Conservation (phyloP, 2,888 invertebrate species). For the Tanypteryx hageni region DNA sequence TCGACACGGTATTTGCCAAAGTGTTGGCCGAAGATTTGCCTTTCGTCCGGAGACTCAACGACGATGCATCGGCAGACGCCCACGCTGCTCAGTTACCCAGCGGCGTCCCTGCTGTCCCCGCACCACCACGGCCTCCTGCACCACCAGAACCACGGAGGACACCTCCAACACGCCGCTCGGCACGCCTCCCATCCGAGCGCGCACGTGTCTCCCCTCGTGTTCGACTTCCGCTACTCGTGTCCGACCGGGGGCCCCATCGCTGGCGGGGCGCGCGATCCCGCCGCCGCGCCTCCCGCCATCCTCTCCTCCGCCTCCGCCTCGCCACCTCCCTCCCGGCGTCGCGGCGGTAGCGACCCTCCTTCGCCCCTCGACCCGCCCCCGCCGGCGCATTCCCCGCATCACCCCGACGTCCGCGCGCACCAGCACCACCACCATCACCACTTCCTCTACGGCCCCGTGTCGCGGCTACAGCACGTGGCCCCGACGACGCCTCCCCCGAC, state of each 20-base stretch:
- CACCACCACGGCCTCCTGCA: slow-evolving; percentile 57
- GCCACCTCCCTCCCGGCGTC: background rate
- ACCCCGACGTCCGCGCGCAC: background rate
- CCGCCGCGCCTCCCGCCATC: background rate
- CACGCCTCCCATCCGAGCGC: slow-evolving; percentile 62
- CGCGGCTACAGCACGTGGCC: slow-evolving; percentile 7
- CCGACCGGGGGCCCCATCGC: slow-evolving; percentile 67
- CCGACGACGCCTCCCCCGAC: slow-evolving; percentile 6
- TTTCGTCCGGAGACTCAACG: background rate
- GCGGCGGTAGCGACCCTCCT: slow-evolving; percentile 25
- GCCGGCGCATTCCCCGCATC: slow-evolving; percentile 36
- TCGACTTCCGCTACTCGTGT: slow-evolving; percentile 56
- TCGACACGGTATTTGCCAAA: slow-evolving; percentile 65
- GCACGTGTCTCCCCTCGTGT: slow-evolving; percentile 49
- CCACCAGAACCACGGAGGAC: slow-evolving; percentile 70
- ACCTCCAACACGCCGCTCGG: slow-evolving; percentile 69
- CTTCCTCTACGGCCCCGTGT: slow-evolving; percentile 56
- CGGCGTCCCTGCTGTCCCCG: slow-evolving; percentile 45
- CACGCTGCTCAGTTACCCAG: slow-evolving; percentile 48
- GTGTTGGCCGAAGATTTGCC: slow-evolving; percentile 68
- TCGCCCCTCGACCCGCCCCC: slow-evolving; percentile 28
- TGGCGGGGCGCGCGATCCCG: slow-evolving; percentile 60
- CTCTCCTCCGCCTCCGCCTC: background rate
- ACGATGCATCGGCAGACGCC: slow-evolving; percentile 58
- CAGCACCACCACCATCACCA: slow-evolving; percentile 45